Conservation (phyloP, 1,140 invertebrate genomes). For the Brachionus manjavacas region DNA sequence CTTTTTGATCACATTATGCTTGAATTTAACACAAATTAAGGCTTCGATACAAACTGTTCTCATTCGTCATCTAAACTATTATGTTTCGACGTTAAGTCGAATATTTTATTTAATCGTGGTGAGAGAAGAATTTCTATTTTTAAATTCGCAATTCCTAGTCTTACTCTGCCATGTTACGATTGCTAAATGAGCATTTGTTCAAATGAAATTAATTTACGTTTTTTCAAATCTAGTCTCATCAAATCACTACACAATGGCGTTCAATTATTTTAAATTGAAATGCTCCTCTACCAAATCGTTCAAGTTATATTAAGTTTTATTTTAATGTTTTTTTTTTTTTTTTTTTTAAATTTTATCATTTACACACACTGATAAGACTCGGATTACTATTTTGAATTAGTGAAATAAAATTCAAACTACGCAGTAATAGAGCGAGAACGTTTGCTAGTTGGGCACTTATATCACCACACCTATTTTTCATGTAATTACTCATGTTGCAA, state of each 20-base stretch:
- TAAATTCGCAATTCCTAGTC: background rate
- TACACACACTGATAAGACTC: too few relatives aligned
- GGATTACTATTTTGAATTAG: too few relatives aligned
- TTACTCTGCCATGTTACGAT: background rate
- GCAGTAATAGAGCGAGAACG: too few relatives aligned
- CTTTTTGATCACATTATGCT: slow-evolving; percentile 1
- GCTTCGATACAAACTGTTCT: background rate
- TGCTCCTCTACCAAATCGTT: too few relatives aligned
- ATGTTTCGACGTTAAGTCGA: background rate
- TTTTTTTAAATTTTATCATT: too few relatives aligned
- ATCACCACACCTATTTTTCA: background rate
- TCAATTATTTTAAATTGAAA: background rate
- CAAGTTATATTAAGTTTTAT: too few relatives aligned
- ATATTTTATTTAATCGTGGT: background rate
- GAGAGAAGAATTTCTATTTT: background rate
- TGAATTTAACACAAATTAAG: background rate
- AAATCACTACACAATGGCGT: background rate
- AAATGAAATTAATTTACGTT: background rate
- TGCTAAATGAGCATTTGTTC: background rate
- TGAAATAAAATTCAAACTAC: too few relatives aligned
- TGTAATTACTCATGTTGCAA: background rate
- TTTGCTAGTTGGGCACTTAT: background rate
- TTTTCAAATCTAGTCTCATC: background rate
- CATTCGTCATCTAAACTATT: background rate
- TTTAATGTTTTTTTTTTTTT: too few relatives aligned